Evolutionary conservation across 2,888 invertebrate species (phyloP), one percentile per base, ranked within the genome.

Genomic region (Eugnorisma glareosa): DNA sequence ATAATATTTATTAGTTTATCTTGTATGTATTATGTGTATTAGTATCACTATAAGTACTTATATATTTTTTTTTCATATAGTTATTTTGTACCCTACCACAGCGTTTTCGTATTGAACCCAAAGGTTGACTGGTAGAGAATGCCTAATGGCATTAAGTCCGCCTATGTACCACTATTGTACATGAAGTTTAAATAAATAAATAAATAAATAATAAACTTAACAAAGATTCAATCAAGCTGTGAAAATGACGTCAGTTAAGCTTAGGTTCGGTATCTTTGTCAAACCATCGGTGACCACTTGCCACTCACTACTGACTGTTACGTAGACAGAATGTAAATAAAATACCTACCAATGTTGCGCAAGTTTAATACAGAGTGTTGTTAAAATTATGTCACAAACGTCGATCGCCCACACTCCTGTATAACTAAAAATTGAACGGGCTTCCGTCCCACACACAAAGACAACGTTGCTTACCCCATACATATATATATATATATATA

Each of bases 371-470:
- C 13, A 64, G 10, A n/a, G n/a, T 35, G 35, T 61, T 70, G 54
- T 72, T 40, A 45, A 73, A 76, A 74, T 35, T n/a, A 59, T 72
- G 59, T 48, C 51, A 69, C 54, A 61, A 66, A 86, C 61, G 61
- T 18, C 48, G 8, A 5, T 31, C 63, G 37, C 72, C 63, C 69
- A 86, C 79, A 37, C 61, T 74, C 40, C 35, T 54, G 37, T 79
- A 28, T 57, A 73, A 75, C 76, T 86, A 79, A 80, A 86, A 77
- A 68, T 86, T 54, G 59, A 59, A 59, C 66, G 59, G 64, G 67
- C 63, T 82, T 67, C 67, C 63, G n/a, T n/a, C 69, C 61, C 51
- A 61, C 71, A 40, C 40, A 74, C 61, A 57, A 75, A 64, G 67
- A 75, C 59, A 43, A 54, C 45, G 37, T 54, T 21, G 5, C 57